phyloP scores from a whole-genome alignment of 2,888 invertebrate genomes.

The Sepiola atlantica region DNA sequence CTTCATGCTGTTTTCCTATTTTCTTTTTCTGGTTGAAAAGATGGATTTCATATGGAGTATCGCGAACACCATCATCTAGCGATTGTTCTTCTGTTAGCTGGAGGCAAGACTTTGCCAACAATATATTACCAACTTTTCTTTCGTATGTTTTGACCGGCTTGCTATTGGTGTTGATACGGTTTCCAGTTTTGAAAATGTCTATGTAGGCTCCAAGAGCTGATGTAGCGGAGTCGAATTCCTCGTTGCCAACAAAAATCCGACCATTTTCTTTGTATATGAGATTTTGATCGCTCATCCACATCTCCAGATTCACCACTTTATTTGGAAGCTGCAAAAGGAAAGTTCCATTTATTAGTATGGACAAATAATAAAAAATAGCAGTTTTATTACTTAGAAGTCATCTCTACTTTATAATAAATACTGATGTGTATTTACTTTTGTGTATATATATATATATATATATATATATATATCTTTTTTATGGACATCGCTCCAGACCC shows the following conservation, averaged over 20 bases:
- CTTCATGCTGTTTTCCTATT: neutral
- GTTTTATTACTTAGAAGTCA: too few relatives aligned
- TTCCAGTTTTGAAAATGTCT: conserved; percentile 1
- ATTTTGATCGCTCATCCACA: neutral
- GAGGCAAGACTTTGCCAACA: neutral
- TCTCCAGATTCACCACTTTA: neutral
- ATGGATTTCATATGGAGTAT: neutral
- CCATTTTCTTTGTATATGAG: neutral
- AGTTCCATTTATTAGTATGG: too few relatives aligned
- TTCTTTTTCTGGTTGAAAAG: neutral
- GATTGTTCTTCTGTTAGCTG: neutral
- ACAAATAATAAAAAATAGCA: too few relatives aligned
- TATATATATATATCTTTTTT: too few relatives aligned
- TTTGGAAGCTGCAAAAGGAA: neutral
- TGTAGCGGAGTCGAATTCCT: neutral
- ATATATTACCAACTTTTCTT: conserved; percentile 5
- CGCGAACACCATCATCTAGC: neutral
- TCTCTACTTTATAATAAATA: too few relatives aligned
- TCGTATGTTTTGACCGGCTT: neutral
- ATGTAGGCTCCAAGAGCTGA: neutral
- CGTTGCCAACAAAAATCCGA: neutral
- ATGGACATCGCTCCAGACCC: too few relatives aligned
- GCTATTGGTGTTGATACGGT: neutral
- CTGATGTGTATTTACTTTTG: too few relatives aligned
- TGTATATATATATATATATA: too few relatives aligned